These are phyloP conservation scores for Cyprinella venusta DNA, from an alignment of 2,797 vertebrate species.

Conservation along the genomic window DNA sequence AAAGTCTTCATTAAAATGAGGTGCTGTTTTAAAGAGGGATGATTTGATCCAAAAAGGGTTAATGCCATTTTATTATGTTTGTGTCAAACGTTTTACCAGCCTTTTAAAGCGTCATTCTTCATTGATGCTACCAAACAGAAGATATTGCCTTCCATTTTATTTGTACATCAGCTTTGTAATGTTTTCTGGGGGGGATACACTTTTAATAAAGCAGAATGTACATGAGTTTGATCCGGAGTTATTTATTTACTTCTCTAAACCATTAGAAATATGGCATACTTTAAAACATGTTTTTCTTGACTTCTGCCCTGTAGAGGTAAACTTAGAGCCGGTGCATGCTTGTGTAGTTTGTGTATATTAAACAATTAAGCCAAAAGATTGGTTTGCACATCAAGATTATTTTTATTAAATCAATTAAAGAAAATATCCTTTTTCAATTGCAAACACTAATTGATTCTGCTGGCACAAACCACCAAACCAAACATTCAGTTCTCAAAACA, in stretches of 20 bases:
- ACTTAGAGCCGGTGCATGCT: neutral
- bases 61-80: slow-evolving; percentile 11
- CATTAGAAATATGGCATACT: neutral
- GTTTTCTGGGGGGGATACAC: neutral
- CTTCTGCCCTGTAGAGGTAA: neutral
- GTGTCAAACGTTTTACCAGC: slow-evolving; percentile 18
- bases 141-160: slow-evolving; percentile 33
- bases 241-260: neutral
- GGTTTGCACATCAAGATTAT: neutral
- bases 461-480: too few relatives aligned
- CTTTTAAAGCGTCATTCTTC: neutral
- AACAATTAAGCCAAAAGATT: neutral
- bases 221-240: neutral
- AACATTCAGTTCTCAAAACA: too few relatives aligned
- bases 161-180: slow-evolving; percentile 53
- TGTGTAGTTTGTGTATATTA: neutral
- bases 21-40: neutral
- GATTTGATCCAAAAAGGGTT: slow-evolving; percentile 38
- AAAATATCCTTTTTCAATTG: too few relatives aligned
- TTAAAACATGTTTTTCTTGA: neutral
- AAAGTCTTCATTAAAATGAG: slow-evolving; percentile 16
- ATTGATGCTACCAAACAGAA: neutral
- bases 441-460: too few relatives aligned
- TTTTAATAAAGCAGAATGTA: slow-evolving; percentile 44
- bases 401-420: neutral